These are phyloP conservation scores for Macrosteles quadrilineatus DNA, from an alignment of 1,140 invertebrate genomes.

Conservation along the genomic window DNA sequence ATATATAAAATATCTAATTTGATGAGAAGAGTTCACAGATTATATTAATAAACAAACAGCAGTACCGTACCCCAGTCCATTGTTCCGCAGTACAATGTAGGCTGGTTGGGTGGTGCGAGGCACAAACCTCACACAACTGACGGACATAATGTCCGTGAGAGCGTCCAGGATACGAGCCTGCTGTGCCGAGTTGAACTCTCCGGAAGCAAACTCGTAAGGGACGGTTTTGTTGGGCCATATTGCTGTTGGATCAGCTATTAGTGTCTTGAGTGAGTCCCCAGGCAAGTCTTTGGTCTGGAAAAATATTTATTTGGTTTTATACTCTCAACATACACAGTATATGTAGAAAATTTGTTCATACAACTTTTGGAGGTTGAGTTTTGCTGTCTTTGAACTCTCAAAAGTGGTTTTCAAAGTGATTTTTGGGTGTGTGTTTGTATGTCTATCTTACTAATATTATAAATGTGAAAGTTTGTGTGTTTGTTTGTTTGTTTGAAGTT, in stretches of 20 bases:
- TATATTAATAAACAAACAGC: too few species aligned
- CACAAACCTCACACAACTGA: constrained; percentile 49
- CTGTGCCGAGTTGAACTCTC: background rate
- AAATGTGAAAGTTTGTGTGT: too few species aligned
- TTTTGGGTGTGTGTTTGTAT: background rate
- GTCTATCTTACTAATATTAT: too few species aligned
- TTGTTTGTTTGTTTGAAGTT: too few species aligned
- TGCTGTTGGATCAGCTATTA: constrained; percentile 16
- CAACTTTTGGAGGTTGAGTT: background rate
- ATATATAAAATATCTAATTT: too few species aligned
- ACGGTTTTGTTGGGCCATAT: constrained; percentile 9
- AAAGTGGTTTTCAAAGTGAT: too few species aligned
- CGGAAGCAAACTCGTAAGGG: constrained; percentile 7
- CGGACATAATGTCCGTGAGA: constrained; percentile 12
- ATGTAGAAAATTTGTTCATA: background rate
- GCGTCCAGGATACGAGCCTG: background rate
- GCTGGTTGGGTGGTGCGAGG: constrained; percentile 46
- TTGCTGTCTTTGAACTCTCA: background rate
- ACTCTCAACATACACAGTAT: background rate
- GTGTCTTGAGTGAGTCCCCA: background rate
- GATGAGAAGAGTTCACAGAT: too few species aligned
- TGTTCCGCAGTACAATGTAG: constrained; percentile 42
- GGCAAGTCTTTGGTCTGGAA: background rate
- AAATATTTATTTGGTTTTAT: background rate
- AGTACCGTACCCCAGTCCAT: constrained; percentile 18